Percentiles rank a stretch among this genome's conserved stretches.
Evolutionary conservation across 2,797 vertebrate species (phyloP).

Genomic region (Pangasius djambal): DNA sequence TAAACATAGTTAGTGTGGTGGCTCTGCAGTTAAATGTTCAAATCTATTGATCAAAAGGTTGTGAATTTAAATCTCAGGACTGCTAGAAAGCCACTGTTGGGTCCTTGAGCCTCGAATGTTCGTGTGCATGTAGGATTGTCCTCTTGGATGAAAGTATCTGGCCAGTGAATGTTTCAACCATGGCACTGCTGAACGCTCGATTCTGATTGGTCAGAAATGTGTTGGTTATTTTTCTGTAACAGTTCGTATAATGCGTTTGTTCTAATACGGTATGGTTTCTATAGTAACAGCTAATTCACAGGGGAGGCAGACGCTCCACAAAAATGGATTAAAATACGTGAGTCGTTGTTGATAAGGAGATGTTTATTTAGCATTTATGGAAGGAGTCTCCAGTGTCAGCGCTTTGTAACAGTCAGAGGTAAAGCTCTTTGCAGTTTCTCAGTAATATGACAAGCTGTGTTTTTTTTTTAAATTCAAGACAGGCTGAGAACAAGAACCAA

Average conservation of each 20-base stretch:
- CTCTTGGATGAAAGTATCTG: background rate
- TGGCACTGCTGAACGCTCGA: background rate
- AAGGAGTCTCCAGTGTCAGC: background rate
- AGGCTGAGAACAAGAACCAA: background rate
- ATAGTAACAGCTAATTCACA: background rate
- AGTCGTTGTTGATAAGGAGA: background rate
- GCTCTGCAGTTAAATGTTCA: background rate
- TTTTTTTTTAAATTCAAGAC: background rate
- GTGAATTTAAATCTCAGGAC: background rate
- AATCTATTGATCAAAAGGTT: background rate
- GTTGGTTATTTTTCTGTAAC: background rate
- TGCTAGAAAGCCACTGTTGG: background rate
- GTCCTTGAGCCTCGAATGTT: background rate
- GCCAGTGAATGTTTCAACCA: background rate
- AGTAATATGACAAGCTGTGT: background rate
- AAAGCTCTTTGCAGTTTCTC: background rate
- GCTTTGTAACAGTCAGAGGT: background rate
- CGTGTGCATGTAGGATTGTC: background rate
- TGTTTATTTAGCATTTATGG: background rate
- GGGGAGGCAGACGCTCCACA: background rate
- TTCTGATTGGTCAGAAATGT: background rate
- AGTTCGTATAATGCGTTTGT: background rate
- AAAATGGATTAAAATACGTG: background rate
- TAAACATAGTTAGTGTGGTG: background rate
- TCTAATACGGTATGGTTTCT: background rate